Evolutionary conservation across 2,888 invertebrate species (phyloP), one percentile per base, ranked within the genome.

Genomic region (Watsonalla binaria): DNA sequence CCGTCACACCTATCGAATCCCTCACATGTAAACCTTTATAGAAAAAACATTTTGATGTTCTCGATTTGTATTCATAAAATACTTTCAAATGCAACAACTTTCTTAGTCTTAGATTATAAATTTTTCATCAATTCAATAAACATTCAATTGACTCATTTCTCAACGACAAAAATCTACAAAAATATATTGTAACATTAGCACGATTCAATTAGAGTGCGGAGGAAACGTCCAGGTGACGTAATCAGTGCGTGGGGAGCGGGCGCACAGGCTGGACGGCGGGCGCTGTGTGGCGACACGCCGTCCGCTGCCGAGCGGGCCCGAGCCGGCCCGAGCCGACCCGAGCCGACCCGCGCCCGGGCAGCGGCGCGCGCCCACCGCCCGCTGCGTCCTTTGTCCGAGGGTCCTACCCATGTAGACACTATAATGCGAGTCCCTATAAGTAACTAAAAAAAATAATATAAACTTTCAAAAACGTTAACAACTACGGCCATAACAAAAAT

Each of bases 401-500:
- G 73, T 75, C 74, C 80, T 79, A 79, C 80, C 81, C 80, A 73
- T 68, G 72, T 65, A 70, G 73, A 80, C 76, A 74, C 72, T 68
- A 66, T 75, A 70, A 76, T 80, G 81, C 82, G 76, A 85, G 69
- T 82, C 75, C 78, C 72, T 80, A 76, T 81, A 80, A 84, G 86
- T 82, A 82, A 83, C 88, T 86, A 76, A 59, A 42, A 42, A 80
- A 87, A 82, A 84, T 76, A 64, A 84, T 83, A 87, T 85, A 88
- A 89, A 88, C 84, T 86, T 87, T 87, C 78, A 83, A 87, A 86
- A 89, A 86, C 80, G 82, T 89, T 88, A 89, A 90, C 89, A 87
- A 82, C 90, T 90, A 89, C 89, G 86, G 89, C 87, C 88, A 89
- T 90, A 90, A 89, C 88, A 89, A 90, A 90, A 90, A 88, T 88